phyloP scores from a whole-genome alignment of 2,113 vertebrate species.

The Rallus limicola region DNA sequence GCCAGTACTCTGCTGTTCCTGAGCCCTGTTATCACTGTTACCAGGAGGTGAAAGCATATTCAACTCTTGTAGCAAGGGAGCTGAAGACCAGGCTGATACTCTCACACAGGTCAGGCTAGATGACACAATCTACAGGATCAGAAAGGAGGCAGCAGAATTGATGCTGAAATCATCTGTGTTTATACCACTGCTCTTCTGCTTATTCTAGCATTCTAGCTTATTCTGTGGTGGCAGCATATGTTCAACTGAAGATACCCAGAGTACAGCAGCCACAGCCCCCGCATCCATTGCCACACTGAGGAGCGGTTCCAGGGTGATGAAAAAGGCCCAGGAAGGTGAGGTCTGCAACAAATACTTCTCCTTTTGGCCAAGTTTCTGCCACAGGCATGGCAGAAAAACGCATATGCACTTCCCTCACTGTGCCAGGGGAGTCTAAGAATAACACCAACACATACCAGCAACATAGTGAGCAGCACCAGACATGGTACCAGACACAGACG shows the following conservation, averaged over 20 bases:
- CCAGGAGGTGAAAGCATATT: neutral
- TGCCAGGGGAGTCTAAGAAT: neutral
- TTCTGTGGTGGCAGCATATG: neutral
- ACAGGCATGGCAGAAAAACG: neutral
- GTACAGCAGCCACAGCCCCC: neutral
- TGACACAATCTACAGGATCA: neutral
- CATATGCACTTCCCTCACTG: neutral
- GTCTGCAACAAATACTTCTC: neutral
- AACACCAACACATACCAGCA: neutral
- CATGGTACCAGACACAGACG: fast-evolving
- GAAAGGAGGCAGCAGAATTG: neutral
- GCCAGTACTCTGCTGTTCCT: neutral
- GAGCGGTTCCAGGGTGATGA: neutral
- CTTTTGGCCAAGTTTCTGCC: neutral
- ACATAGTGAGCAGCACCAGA: neutral
- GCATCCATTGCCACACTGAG: fast-evolving
- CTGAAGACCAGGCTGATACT: neutral
- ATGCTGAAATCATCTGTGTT: neutral
- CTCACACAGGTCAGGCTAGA: neutral
- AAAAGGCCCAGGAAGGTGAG: neutral
- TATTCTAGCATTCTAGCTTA: neutral
- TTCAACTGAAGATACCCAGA: neutral
- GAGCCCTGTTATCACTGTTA: neutral
- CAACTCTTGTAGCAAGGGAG: fast-evolving
- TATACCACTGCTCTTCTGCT: neutral